Base-by-base conservation (phyloP, 2,113 vertebrate species). In the Trochalopteron elliotii region DNA sequence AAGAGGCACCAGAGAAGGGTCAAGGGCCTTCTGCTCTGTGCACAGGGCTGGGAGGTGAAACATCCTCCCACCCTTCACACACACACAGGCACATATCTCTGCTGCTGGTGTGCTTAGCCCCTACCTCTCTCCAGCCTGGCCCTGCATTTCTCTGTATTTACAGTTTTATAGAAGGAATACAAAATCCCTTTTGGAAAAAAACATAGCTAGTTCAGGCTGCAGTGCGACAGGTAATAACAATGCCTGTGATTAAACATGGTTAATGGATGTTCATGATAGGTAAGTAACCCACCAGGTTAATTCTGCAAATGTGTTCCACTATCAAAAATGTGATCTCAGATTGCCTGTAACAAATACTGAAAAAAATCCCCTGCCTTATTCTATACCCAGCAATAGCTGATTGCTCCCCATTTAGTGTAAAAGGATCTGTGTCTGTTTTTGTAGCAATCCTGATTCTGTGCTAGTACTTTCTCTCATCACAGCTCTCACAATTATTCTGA, bases 101-200 rank as follows among this genome's bases (percentile, higher is more conserved):
- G 52, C 52, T 89, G 92, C 75, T 80, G 44, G 44, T 87, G 90
- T 89, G 74, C 65, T 27, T 56, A 22, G 24, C 11, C 31, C 52
- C 52, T 28, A n/a, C 21, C 47, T 79, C 50, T 82, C 55, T 39
- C n/a, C 61, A 65, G 75, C 61, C 39, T 42, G 55, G 33, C 42
- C n/a, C 55, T 60, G 87, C 67, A 89, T 76, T 81, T 76, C 72
- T 95, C 87, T 89, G 60, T 94, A 96, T 94, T 96, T 97, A 85
- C 63, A 89, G 50, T 53, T 92, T 83, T 33, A 84, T 11, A 85
- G 7, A 12, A 87, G 76, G 86, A 96, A 94, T 83, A 90, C n/a
- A 74, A 95, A 94, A 97, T 91, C 86, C 82, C 69, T 97, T 97
- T 91, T 65, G 83, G 93, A 83, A 96, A 81, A 97, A 95, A 55